Conservation (phyloP, 2,888 invertebrate genomes). For the Plebejus argus region DNA sequence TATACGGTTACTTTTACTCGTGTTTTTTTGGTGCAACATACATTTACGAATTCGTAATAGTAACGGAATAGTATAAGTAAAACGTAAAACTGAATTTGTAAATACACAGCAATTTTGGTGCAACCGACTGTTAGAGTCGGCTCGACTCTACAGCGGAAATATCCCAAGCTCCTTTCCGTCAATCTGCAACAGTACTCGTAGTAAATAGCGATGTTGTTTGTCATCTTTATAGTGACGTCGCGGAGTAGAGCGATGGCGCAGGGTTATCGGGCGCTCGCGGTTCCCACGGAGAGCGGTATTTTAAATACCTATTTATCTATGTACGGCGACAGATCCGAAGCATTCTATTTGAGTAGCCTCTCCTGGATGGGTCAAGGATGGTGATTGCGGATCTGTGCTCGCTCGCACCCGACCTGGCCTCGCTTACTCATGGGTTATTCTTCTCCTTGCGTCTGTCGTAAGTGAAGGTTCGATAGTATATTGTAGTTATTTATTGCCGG, state of each 20-base stretch:
- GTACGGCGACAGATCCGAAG: constrained; percentile 74
- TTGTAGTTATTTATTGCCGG: constrained; percentile 22
- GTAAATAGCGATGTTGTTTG: constrained; percentile 13
- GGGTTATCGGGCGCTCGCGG: constrained; percentile 64
- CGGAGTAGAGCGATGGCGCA: constrained; percentile 49
- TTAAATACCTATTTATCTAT: constrained; percentile 78
- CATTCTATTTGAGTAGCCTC: constrained; percentile 76
- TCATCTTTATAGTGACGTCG: constrained; percentile 47
- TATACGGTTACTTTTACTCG: no score
- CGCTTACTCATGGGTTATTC: constrained; percentile 65
- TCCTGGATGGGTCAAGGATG: constrained; percentile 81
- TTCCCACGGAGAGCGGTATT: constrained; percentile 78
- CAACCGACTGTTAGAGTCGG: no score
- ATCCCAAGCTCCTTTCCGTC: neutral
- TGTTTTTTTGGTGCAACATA: no score
- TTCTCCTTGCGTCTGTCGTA: constrained; percentile 41
- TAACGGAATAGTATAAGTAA: no score
- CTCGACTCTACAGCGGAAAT: no score
- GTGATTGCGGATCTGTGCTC: constrained; percentile 74
- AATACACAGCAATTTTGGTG: no score
- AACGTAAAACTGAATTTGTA: no score
- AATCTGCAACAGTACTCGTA: neutral
- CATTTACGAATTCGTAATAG: no score
- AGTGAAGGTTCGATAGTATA: constrained; percentile 32
- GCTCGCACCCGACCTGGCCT: constrained; percentile 67